A percentile compares a stretch with the other conserved stretches of the same genome.
Conservation (phyloP, 2,888 invertebrate species). For the Idaea straminata region DNA sequence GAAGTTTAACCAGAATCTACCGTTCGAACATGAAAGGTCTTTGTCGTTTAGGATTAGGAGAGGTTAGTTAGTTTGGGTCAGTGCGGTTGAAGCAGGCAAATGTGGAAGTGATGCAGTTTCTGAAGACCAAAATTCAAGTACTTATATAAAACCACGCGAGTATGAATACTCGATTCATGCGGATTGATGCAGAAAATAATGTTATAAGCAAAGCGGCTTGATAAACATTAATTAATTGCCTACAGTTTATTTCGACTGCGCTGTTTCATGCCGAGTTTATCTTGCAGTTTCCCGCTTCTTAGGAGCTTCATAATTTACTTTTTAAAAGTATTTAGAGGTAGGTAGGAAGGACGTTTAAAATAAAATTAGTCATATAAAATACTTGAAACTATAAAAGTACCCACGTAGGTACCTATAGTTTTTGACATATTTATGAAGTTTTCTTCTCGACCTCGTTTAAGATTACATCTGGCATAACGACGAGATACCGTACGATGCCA, state of each 20-base stretch:
- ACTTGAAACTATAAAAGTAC: too few relatives aligned
- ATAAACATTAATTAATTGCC: too few relatives aligned
- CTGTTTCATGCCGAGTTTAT: too few relatives aligned
- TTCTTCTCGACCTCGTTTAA: constrained; percentile 28
- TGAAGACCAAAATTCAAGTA: not conserved
- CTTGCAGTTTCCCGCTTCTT: too few relatives aligned
- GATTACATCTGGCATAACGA: constrained; percentile 70
- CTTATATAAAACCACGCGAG: not conserved
- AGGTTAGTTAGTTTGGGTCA: constrained; percentile 48
- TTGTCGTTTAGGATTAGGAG: constrained; percentile 52
- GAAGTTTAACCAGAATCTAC: constrained; percentile 33
- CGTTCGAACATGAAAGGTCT: constrained; percentile 46
- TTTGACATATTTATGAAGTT: constrained; percentile 6
- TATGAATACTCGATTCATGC: not conserved
- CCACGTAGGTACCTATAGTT: constrained; percentile 8
- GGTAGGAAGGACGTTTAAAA: too few relatives aligned
- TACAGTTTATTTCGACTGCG: too few relatives aligned
- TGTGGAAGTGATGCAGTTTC: not conserved
- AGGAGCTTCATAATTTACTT: too few relatives aligned
- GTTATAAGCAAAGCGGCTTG: too few relatives aligned
- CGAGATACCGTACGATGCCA: constrained; percentile 60
- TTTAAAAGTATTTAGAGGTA: too few relatives aligned
- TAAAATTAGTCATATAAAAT: too few relatives aligned
- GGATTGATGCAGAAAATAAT: not conserved
- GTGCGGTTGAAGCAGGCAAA: constrained; percentile 29